Evolutionary conservation across 2,888 invertebrate species (phyloP).

Genomic region (Agriopis aurantiaria): DNA sequence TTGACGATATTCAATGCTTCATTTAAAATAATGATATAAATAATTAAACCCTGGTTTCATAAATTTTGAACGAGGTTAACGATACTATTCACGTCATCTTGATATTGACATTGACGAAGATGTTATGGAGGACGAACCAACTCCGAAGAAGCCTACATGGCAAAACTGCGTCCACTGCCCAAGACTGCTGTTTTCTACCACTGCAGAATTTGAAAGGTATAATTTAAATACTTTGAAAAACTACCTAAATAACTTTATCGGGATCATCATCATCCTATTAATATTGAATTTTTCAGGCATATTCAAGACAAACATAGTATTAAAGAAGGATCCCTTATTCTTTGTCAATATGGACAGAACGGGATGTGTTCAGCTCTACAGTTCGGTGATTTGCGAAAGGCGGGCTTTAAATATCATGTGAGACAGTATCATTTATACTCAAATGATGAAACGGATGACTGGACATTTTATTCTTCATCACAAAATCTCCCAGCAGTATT

Average conservation of each 20-base stretch:
- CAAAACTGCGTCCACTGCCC: constrained; percentile 88
- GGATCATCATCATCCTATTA: not conserved
- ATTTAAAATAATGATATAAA: not conserved
- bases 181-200: constrained; percentile 83
- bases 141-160: constrained; percentile 81
- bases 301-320: constrained; percentile 93
- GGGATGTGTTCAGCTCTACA: constrained; percentile 94
- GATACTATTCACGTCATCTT: constrained; percentile 10
- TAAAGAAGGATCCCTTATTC: constrained; percentile 94
- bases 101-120: constrained; percentile 59
- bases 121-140: constrained; percentile 82
- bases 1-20: not conserved
- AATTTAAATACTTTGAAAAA: not conserved
- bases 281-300: constrained; percentile 86
- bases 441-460: constrained; percentile 83
- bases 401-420: constrained; percentile 95
- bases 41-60: constrained; percentile 23
- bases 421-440: constrained; percentile 87
- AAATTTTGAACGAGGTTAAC: not conserved
- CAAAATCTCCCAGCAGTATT: constrained; percentile 98
- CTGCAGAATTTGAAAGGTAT: constrained; percentile 88
- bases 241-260: not conserved
- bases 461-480: constrained; percentile 96
- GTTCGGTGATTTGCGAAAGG: constrained; percentile 95
- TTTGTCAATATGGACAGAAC: constrained; percentile 95